Base-by-base conservation (phyloP, 2,888 invertebrate species). In the Ganaspis brasiliensis region DNA sequence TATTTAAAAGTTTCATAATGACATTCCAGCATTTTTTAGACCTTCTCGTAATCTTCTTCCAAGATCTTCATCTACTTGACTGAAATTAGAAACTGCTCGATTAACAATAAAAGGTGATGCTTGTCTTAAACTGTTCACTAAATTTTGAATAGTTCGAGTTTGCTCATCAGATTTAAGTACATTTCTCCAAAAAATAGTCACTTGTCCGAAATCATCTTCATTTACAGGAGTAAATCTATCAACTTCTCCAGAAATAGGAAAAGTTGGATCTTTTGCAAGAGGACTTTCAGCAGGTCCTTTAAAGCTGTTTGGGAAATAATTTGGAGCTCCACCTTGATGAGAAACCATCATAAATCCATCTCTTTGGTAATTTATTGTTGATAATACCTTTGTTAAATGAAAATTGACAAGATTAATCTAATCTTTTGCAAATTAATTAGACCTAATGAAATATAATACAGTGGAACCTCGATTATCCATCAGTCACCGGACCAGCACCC, bases 241-340 rank as follows among this genome's bases (percentile, higher is more conserved):
- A 24, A 96, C 95, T 89, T 98, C 97, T 0, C 97, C 98, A 72
- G 93, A 92, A 5, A 95, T 88, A 49, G 92, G 90, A 89, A 94
- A 95, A 59, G 93, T 92, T 1, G 94, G 93, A 52, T 93, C 92
- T 82, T 93, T 93, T 1, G 95, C 95, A 4, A 94, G 92, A 0
- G 94, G 93, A 85, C 95, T 94, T 80, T 94, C 94, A 82, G 94
- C 94, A 0, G 98, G 98, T 0, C 99, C 99, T 80, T 94, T 93
- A 92, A 98, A 99, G 81, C 98, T 98, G 93, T 99, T 99, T 0
- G 99, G 99, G 93, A 95, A 98, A 91, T 99, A 99, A 92, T 99
- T 99, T 5, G 99, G 99, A 3, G 96, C 96, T 26, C 96, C 96
- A 5, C 94, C 95, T 92, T 98, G 97, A 91, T 98, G 98, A 84